phyloP scores from a whole-genome alignment of 2,888 invertebrate species.

The Brachyptera putata region DNA sequence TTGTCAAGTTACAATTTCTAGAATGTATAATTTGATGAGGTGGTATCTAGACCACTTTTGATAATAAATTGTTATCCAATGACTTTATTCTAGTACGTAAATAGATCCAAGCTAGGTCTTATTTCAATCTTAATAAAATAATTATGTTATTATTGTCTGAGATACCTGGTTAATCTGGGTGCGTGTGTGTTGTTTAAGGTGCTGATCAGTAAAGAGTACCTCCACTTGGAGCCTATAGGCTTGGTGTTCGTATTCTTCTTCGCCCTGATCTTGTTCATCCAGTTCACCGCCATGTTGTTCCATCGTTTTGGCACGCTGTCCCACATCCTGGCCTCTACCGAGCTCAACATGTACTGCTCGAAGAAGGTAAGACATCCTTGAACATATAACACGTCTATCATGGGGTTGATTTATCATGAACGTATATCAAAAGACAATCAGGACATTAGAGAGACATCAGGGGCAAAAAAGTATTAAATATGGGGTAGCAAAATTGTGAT shows the following conservation, averaged over 20 bases:
- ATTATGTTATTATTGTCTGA: no score
- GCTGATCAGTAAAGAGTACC: constrained; percentile 53
- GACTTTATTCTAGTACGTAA: no score
- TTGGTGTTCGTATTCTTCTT: constrained; percentile 71
- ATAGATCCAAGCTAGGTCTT: no score
- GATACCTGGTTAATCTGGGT: not conserved
- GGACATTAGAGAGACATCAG: not conserved
- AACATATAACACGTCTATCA: not conserved
- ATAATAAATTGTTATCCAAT: no score
- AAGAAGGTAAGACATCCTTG: constrained; percentile 35
- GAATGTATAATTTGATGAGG: no score
- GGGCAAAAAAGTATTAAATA: no score
- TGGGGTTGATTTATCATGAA: not conserved
- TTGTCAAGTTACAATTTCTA: no score
- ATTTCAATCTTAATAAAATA: no score
- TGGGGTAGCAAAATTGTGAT: no score
- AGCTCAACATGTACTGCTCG: constrained; percentile 49
- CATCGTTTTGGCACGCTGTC: constrained; percentile 72
- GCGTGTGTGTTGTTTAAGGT: constrained; percentile 42
- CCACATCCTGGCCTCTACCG: constrained; percentile 67
- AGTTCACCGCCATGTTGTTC: constrained; percentile 70
- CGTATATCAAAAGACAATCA: not conserved
- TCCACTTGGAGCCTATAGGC: constrained; percentile 68
- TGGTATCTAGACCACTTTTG: no score
- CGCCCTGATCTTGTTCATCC: constrained; percentile 61